These are phyloP conservation scores for Phenganax marumi DNA, from an alignment of 92 coral and sea anemone species.

Conservation along the genomic window DNA sequence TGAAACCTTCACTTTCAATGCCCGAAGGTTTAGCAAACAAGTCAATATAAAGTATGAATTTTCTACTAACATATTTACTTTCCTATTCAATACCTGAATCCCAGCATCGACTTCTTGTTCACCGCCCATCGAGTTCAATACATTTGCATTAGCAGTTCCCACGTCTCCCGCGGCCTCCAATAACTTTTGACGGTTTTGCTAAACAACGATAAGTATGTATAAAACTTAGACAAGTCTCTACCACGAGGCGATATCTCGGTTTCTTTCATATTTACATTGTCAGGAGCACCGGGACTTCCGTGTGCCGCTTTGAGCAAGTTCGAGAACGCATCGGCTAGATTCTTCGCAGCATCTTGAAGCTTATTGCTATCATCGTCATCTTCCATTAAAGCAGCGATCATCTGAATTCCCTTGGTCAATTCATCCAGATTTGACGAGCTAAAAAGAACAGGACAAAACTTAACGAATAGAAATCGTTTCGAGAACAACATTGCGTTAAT, in stretches of 20 bases:
- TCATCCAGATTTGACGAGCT: conserved; percentile 94
- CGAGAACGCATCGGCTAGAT: conserved; percentile 91
- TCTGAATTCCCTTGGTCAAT: conserved; percentile 88
- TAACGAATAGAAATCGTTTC: too few relatives aligned
- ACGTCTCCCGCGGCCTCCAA: conserved; percentile 92
- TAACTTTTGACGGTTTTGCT: conserved; percentile 75
- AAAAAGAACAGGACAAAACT: not conserved
- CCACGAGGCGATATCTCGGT: not conserved
- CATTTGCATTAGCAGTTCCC: conserved; percentile 84
- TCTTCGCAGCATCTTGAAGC: conserved; percentile 83
- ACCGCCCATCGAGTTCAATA: conserved; percentile 85
- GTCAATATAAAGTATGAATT: too few relatives aligned
- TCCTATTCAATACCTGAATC: conserved; percentile 66
- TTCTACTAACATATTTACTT: not conserved
- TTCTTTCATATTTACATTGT: conserved; percentile 56
- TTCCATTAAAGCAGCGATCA: conserved; percentile 94
- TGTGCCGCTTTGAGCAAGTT: conserved; percentile 90
- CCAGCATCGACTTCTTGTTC: conserved; percentile 95
- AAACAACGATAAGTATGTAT: not conserved
- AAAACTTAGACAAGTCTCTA: not conserved
- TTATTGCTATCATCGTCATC: conserved; percentile 82
- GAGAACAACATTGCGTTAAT: too few relatives aligned
- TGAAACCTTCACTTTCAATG: not conserved
- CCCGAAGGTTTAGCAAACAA: not conserved
- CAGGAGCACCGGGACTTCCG: conserved; percentile 74